Percentiles rank a stretch among this genome's conserved stretches.
Evolutionary conservation across 2,113 vertebrate species (phyloP).

Genomic region (Apodemus speciosus): DNA sequence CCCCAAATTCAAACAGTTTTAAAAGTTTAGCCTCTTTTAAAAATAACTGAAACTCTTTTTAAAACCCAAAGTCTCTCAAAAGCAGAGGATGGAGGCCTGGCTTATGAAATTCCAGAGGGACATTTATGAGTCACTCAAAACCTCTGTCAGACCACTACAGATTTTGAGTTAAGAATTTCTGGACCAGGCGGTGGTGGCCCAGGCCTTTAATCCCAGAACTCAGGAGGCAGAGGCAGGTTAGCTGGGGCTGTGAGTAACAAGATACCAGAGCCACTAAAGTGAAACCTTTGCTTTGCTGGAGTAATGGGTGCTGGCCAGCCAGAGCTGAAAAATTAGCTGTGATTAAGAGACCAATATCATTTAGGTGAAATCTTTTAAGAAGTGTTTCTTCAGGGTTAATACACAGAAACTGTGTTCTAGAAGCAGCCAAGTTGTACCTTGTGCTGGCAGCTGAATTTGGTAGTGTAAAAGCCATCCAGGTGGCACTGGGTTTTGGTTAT

Average conservation of each 20-base stretch:
- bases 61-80: neutral
- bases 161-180: neutral
- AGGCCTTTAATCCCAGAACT: too few species aligned
- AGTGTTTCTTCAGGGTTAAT: neutral
- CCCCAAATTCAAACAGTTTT: neutral
- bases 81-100: neutral
- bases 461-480: neutral
- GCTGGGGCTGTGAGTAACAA: neutral
- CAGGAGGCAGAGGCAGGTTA: neutral
- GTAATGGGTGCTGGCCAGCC: neutral
- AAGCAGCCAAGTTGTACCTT: neutral
- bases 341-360: neutral
- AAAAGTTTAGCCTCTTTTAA: neutral
- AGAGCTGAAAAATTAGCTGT: neutral
- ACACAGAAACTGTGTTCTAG: neutral
- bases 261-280: neutral
- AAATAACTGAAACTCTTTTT: neutral
- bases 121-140: neutral
- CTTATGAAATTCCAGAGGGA: neutral
- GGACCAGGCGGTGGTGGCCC: neutral
- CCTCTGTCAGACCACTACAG: neutral
- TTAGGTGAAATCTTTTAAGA: neutral
- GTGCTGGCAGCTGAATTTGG: neutral
- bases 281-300: neutral
- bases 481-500: neutral